Base-by-base conservation (phyloP, 2,888 invertebrate genomes). In the Diaphora mendica region DNA sequence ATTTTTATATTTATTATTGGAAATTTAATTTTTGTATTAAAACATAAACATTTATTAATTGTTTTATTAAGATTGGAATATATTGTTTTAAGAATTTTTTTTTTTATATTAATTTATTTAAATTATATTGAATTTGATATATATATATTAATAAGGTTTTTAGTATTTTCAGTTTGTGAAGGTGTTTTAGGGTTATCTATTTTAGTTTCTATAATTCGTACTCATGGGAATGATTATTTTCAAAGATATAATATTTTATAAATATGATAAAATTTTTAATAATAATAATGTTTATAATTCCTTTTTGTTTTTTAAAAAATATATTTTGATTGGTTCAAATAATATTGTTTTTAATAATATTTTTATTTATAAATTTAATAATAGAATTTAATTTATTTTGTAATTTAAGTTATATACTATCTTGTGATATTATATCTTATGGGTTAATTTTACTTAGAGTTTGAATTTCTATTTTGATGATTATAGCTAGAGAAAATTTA, bases 141-240 rank as follows among this genome's bases (percentile, higher is more conserved):
- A 87, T 96, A 94, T 96, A 95, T 96, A 94, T 93, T 93, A 85
- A 95, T 97, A 90, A 89, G 96, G 89, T 97, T 96, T 96, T 95
- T 97, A 90, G 94, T 95, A 74, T 96, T 97, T 94, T 94, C 95
- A 77, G 97, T 97, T 70, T 97, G 97, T 96, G 97, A 97, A 42
- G 96, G 97, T 0, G 96, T 96, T 82, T 96, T 97, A 92, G 97
- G 97, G 0, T 85, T 97, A 86, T 96, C 96, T 13, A 94, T 97
- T 96, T 95, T 97, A 91, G 95, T 97, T 83, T 93, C 95, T 66
- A 92, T 97, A 92, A 95, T 96, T 95, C 97, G 97, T 20, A 94
- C 94, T 77, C 95, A 96, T 94, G 97, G 97, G 0, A 96, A 96
- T 94, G 97, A 97, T 96, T 96, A 96, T 96, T 96, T 96, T 95